phyloP scores from a whole-genome alignment of 1,140 invertebrate genomes.

The Drosophila grimshawi region DNA sequence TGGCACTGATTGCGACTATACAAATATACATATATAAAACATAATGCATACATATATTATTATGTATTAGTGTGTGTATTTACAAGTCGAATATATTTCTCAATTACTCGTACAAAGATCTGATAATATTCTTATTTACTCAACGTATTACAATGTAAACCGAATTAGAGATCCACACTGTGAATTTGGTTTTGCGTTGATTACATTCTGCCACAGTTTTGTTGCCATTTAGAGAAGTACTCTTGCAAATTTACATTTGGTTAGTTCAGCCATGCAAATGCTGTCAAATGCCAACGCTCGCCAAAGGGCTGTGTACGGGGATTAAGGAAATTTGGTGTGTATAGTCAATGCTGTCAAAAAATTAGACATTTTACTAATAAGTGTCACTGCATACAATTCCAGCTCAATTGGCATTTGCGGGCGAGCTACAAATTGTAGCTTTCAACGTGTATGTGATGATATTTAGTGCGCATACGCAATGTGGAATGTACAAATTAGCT shows the following conservation, averaged over 20 bases:
- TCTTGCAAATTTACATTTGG: constrained; percentile 26
- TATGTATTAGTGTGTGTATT: neutral
- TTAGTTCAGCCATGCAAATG: constrained; percentile 44
- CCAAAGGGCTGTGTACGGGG: neutral
- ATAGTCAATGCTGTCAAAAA: constrained; percentile 4
- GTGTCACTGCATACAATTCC: neutral
- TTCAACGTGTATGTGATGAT: neutral
- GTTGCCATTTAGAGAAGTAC: constrained; percentile 12
- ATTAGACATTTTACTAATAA: neutral
- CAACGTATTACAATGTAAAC: constrained; percentile 64
- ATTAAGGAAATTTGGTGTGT: neutral
- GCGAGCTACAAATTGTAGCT: neutral
- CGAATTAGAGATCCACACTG: constrained; percentile 63
- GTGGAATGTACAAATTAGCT: constrained; percentile 44
- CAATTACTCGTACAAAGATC: constrained; percentile 21
- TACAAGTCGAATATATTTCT: constrained; percentile 27
- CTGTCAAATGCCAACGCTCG: neutral
- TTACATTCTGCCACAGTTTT: constrained; percentile 16
- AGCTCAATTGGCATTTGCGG: constrained; percentile 33
- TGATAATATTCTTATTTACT: constrained; percentile 72
- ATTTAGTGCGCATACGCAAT: constrained; percentile 62
- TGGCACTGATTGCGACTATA: constrained; percentile 27
- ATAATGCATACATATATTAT: constrained; percentile 6
- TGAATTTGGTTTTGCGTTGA: constrained; percentile 26
- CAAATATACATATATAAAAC: constrained; percentile 12